These are phyloP conservation scores for Tanytarsus gracilentus DNA, from an alignment of 2,888 invertebrate genomes.

Conservation along the genomic window DNA sequence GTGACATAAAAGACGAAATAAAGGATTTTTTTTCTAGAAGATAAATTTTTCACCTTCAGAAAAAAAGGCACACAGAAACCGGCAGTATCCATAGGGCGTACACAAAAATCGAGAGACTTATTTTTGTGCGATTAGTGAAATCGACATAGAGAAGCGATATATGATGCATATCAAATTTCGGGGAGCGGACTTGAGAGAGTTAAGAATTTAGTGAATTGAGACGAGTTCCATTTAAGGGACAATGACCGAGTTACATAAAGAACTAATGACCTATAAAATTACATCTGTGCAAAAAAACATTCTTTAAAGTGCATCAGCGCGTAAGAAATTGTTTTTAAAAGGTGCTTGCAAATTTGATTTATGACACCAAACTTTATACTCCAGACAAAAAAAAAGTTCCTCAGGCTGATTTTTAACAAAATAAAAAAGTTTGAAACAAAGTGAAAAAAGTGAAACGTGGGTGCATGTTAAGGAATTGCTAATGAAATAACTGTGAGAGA, in stretches of 20 bases:
- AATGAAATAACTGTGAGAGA: too few species aligned
- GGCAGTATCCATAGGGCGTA: background rate
- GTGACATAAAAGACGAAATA: too few species aligned
- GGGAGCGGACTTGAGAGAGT: background rate
- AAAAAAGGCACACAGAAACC: too few species aligned
- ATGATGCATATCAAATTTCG: background rate
- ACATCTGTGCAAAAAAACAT: background rate
- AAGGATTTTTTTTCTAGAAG: too few species aligned
- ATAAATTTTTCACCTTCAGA: too few species aligned
- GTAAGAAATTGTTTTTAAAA: background rate
- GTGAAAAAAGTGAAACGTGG: too few species aligned
- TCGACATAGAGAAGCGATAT: background rate
- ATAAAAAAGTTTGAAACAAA: too few species aligned
- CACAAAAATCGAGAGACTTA: background rate
- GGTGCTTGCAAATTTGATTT: too few species aligned
- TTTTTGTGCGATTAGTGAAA: background rate
- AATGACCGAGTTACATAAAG: constrained; percentile 28
- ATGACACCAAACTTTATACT: too few species aligned
- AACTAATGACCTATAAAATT: constrained; percentile 26
- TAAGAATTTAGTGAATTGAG: constrained; percentile 13
- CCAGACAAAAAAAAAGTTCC: too few species aligned
- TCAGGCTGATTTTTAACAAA: too few species aligned
- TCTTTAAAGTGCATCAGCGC: background rate
- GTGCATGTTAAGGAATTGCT: too few species aligned
- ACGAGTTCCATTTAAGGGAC: constrained; percentile 6